Base-by-base conservation (phyloP, 37 sponge, comb jelly and placozoan species). In the Corticium candelabrum region DNA sequence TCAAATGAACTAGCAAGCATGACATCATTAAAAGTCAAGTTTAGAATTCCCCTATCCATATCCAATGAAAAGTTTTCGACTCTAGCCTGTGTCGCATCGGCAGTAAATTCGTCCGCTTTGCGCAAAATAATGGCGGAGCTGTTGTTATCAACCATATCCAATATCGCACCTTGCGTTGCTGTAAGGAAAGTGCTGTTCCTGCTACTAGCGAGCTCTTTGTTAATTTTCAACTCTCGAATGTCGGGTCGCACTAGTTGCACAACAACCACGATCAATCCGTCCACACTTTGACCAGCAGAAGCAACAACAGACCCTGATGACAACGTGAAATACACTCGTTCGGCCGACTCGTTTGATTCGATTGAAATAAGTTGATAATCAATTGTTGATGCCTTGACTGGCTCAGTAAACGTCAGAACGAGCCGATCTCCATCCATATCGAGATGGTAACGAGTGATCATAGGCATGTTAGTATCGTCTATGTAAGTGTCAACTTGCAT, bases 351-450 rank as follows among this genome's bases (percentile, higher is more conserved):
- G n/a, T n/a, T n/a, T n/a, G n/a, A n/a, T n/a, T n/a, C n/a, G 21
- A 91, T 62, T 0, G 78, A 2, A 34, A 91, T 62, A 11, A n/a
- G 68, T 29, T 62, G 43, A 43, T 84, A 89, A 40, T 84, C 80
- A 29, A 94, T 32, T 1, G 80, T 77, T 41, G 77, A 70, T 32
- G 85, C 73, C 11, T 88, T 40, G 29, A 94, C 83, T 39, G 95
- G 95, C 50, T 94, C 95, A 90, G 87, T 74, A 72, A 94, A 90
- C 7, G 81, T 85, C 21, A 94, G 82, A 37, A 76, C 74, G 1
- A 94, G 79, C 7, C 39, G 74, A 71, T 94, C 91, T 21, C 50
- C 39, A 40, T 88, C 83, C n/a, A 94, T 50, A 41, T 90, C 83
- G 0, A 94, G 74, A 0, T 79, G 40, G n/a, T 89, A 81, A 27